These are phyloP conservation scores for Phoronis australis DNA, from an alignment of 2,888 invertebrate genomes.

Conservation along the genomic window DNA sequence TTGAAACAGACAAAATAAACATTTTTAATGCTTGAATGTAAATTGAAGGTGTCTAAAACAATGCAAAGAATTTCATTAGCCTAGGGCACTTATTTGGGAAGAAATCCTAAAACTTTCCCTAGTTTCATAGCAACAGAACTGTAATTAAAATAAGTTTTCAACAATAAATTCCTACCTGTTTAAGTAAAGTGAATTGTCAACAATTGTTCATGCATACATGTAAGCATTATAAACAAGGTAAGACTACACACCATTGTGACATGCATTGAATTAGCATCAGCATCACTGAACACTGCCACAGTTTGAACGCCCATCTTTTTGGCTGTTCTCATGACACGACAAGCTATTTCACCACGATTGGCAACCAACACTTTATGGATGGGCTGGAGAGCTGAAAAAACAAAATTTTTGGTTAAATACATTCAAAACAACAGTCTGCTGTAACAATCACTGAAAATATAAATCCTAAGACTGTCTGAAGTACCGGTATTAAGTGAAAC, in stretches of 20 bases:
- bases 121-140: not conserved
- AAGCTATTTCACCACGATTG: conserved; percentile 54
- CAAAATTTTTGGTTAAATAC: too few relatives aligned
- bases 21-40: too few relatives aligned
- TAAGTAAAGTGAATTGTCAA: not conserved
- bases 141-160: not conserved
- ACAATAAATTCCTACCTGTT: not conserved
- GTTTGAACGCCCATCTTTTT: conserved; percentile 80
- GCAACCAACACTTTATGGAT: conserved; percentile 52
- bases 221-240: conserved; percentile 2
- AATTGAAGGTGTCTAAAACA: too few relatives aligned
- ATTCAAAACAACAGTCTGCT: too few relatives aligned
- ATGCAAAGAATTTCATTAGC: too few relatives aligned
- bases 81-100: too few relatives aligned
- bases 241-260: conserved; percentile 45
- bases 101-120: not conserved
- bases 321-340: conserved; percentile 69
- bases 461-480: too few relatives aligned
- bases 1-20: too few relatives aligned
- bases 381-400: conserved; percentile 13
- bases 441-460: too few relatives aligned
- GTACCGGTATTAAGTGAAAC: too few relatives aligned
- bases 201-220: conserved; percentile 5
- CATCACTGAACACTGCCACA: conserved; percentile 94
- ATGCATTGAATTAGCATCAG: conserved; percentile 69